Percentiles rank a stretch among this genome's conserved stretches.
Conservation (phyloP, 2,797 vertebrate genomes). For the Acanthopagrus latus region DNA sequence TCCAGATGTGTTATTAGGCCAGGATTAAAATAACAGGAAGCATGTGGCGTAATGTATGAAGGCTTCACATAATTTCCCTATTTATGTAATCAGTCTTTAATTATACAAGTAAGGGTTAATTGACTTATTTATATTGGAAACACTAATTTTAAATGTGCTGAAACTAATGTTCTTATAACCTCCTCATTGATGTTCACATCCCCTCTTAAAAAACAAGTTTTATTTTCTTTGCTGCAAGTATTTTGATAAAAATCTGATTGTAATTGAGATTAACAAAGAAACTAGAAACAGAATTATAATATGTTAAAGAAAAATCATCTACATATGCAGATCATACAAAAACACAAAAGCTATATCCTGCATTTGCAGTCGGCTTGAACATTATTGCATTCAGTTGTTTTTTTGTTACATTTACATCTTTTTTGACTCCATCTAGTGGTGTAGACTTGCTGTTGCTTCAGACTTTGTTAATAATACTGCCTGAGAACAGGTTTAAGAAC, state of each 20-base stretch:
- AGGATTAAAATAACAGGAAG: constrained; percentile 23
- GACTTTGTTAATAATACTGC: not conserved
- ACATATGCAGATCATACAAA: not conserved
- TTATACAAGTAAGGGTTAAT: constrained; percentile 42
- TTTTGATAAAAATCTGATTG: constrained; percentile 8
- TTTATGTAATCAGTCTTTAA: constrained; percentile 46
- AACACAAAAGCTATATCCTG: not conserved
- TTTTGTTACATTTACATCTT: constrained; percentile 19
- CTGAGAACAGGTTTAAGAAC: not conserved
- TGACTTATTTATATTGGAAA: constrained; percentile 48
- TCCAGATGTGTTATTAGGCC: constrained; percentile 61
- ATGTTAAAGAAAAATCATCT: not conserved
- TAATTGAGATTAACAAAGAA: not conserved
- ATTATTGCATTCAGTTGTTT: constrained; percentile 4
- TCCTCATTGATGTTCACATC: constrained; percentile 16
- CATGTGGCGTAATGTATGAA: constrained; percentile 22
- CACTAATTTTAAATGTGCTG: constrained; percentile 40
- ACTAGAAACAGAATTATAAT: not conserved
- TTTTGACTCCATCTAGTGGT: constrained; percentile 79
- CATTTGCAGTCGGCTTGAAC: not conserved
- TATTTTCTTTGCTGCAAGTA: constrained; percentile 9
- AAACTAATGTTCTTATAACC: constrained; percentile 32
- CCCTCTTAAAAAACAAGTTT: constrained; percentile 4
- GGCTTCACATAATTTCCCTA: constrained; percentile 37
- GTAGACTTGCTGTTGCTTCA: constrained; percentile 6